Percentiles rank a stretch among this genome's conserved stretches.
phyloP scores from a whole-genome alignment of 2,888 invertebrate genomes.

The Caenorhabditis plicata region DNA sequence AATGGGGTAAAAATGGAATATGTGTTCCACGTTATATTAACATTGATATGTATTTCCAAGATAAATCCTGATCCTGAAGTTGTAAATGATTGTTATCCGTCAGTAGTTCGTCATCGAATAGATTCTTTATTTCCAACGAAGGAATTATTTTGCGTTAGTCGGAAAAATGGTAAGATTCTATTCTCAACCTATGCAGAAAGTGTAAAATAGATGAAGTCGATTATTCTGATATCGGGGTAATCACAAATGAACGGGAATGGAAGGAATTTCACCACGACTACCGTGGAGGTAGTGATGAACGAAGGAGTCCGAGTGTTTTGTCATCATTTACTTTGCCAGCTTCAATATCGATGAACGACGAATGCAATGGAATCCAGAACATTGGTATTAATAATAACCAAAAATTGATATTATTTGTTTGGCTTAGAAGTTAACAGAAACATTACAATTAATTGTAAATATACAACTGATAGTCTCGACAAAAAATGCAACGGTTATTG shows the following conservation, averaged over 20 bases:
- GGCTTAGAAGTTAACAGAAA: no score
- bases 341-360: constrained; percentile 5
- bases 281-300: background rate
- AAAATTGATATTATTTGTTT: no score
- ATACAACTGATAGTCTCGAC: no score
- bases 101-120: constrained; percentile 22
- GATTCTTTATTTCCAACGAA: constrained; percentile 23
- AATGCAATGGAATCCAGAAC: constrained; percentile 18
- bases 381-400: no score
- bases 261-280: no score
- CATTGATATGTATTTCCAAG: no score
- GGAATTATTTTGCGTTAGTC: constrained; percentile 17
- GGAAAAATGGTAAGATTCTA: constrained; percentile 9
- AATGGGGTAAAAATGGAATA: no score
- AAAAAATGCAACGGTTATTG: no score
- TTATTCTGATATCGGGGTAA: constrained; percentile 10
- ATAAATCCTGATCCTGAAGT: no score
- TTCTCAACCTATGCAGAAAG: background rate
- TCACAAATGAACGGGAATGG: constrained; percentile 17
- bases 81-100: constrained; percentile 27
- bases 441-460: no score
- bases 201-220: constrained; percentile 11
- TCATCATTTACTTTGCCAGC: constrained; percentile 15
- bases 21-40: no score
- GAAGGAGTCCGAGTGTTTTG: background rate